Base-by-base conservation (phyloP, 2,888 invertebrate species). In the Marronus borbonicus region DNA sequence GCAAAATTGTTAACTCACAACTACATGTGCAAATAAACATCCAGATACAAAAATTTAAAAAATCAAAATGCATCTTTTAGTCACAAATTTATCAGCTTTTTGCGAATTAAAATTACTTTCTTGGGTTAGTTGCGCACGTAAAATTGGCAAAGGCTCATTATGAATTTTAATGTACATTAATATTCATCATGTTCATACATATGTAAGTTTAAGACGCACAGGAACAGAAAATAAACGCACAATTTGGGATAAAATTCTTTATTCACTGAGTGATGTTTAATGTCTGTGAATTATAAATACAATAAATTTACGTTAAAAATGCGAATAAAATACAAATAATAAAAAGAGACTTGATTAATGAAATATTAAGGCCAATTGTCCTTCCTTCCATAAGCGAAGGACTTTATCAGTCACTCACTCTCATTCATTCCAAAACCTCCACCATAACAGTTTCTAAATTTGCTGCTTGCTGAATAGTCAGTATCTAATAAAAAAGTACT, bases 261-360 rank as follows among this genome's bases (percentile, higher is more conserved):
- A 80, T 82, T 83, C 82, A 82, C 82, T 80, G 80, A 81, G 83
- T 83, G 83, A 83, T 83, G 81, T 82, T 79, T 80, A 78, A 80
- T 80, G 81, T 83, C 81, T 82, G 81, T 83, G 83, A 82, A 82
- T 81, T 74, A 87, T 86, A 86, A 86, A 86, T 86, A 87, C 86
- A 86, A 84, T 78, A 78, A 75, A 78, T 78, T 76, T 74, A 68
- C 64, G 52, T 60, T 78, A 82, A 86, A 44, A 86, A 85, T 84
- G 85, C 85, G 85, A 85, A 87, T 86, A 87, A 86, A 87, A 86
- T 85, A 86, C 83, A 81, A 86, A 87, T 72, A 79, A 44, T 44
- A 44, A 77, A 87, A 72, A 72, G 60, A 72, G 60, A 72, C 60
- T 85, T 87, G 86, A 87, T 86, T 86, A 86, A 85, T 85, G 85